Base-by-base conservation (phyloP, 2,797 vertebrate genomes). In the Periparus ater region DNA sequence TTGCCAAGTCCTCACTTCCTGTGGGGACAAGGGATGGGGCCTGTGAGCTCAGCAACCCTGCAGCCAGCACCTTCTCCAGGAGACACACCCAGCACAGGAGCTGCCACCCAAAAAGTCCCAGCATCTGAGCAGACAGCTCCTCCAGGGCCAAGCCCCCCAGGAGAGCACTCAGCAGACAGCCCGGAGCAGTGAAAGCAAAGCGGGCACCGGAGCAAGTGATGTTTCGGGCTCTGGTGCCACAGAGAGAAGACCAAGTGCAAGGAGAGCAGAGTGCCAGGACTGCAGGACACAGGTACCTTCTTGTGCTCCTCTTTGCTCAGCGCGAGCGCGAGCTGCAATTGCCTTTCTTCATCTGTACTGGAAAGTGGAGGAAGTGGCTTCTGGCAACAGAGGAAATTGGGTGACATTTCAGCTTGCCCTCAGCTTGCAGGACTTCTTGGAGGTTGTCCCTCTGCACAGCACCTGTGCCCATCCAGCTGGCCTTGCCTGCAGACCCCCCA, bases 301-400 rank as follows among this genome's bases (percentile, higher is more conserved):
- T 99, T 98, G 20, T 99, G 99, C 96, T 99, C 99, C 97, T 99
- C 98, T 97, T 98, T 99, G 98, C 99, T 99, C 96, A 99, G 98
- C 96, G 91, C 98, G 95, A 99, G 97, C 54, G 99, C 99, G 76
- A 99, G 97, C 98, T 99, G 98, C 80, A 99, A 98, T 97, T 99
- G 99, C 51, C 98, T 96, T 62, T 99, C 99, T 96, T 99, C 99
- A 0, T 99, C 99, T 98, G 98, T 98, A 50, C 98, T 98, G 96
- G 98, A 67, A 71, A 97, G 96, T 96, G 98, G 97, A 97, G 97
- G 98, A 80, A 97, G 96, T 29, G 97, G 98, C 98, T 98, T 98
- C 73, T 95, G 95, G 95, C 96, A 97, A 97, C 83, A 97, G 96
- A 98, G 96, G 94, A 97, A 78, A 97, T 85, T 9, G 90, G 71